Evolutionary conservation across 2,797 vertebrate species (phyloP), one percentile per base, ranked within the genome.

Genomic region (Pagetopsis macropterus): DNA sequence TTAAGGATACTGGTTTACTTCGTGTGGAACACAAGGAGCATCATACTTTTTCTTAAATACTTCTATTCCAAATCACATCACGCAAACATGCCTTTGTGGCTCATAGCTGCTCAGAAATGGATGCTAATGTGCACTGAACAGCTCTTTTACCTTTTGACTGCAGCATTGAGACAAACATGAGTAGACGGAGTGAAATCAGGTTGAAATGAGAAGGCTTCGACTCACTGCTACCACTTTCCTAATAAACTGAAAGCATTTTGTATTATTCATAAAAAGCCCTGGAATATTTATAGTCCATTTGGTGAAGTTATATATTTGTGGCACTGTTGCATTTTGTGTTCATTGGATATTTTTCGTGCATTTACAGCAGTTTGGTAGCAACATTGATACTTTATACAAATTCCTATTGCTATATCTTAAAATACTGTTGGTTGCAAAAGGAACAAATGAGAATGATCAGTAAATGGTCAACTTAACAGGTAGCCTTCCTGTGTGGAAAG

Each of bases 191-290:
- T 59, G 9, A 66, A 51, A 17, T 58, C 45, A 50, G 17, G 31
- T 27, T 48, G 43, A 59, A 81, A 67, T 19, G 43, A 54, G 43
- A 9, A 15, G n/a, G 68, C 23, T 37, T 41, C 21, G 70, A 61
- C n/a, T 52, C 57, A 54, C 48, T 27, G 48, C 62, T 41, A 70
- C 50, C 45, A 66, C 58, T 62, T 70, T 52, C 21, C 27, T 44
- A 45, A 70, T 56, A 79, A 74, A 74, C 41, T 49, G 23, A 37
- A 67, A 62, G 58, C 43, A 54, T 63, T 33, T 1, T 73, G 48
- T 7, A 59, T 72, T 76, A 72, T 76, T 65, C 56, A 66, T 9
- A 63, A 16, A 11, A 12, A 4, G 3, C 27, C n/a, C 27, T 65
- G 49, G 8, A 62, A 57, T 59, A 75, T 81, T 76, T 48, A 73